phyloP scores from a whole-genome alignment of 2,113 vertebrate genomes.

The Corydoras sp. region DNA sequence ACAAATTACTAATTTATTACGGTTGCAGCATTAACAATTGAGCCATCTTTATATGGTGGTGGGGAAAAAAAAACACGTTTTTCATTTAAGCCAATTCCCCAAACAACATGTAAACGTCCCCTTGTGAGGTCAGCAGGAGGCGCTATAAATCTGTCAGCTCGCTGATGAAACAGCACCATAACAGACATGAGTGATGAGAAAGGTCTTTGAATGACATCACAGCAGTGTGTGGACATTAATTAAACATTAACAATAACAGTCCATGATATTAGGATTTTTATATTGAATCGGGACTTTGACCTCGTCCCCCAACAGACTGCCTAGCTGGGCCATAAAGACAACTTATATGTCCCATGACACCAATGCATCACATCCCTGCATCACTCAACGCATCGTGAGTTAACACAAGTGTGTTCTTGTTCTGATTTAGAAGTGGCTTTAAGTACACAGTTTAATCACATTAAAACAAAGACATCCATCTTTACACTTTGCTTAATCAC shows the following conservation, averaged over 20 bases:
- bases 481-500: no score
- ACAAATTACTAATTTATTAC: not conserved
- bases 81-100: constrained; percentile 51
- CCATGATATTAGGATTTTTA: constrained; percentile 29
- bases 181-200: constrained; percentile 63
- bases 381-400: no score
- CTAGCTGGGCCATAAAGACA: no score
- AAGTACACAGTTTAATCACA: no score
- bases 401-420: no score
- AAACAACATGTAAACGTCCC: constrained; percentile 52
- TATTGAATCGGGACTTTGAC: constrained; percentile 42
- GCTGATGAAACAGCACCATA: constrained; percentile 61
- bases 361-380: no score
- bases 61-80: not conserved
- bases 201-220: constrained; percentile 41
- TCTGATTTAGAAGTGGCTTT: no score
- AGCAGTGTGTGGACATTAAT: constrained; percentile 47
- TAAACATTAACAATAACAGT: constrained; percentile 50
- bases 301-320: no score
- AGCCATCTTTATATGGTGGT: not conserved
- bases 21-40: not conserved
- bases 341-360: no score
- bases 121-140: constrained; percentile 64
- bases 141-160: constrained; percentile 65
- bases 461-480: no score